Conservation (phyloP, 35 echinoderm and acorn worm species). For the Apostichopus parvimensis region DNA sequence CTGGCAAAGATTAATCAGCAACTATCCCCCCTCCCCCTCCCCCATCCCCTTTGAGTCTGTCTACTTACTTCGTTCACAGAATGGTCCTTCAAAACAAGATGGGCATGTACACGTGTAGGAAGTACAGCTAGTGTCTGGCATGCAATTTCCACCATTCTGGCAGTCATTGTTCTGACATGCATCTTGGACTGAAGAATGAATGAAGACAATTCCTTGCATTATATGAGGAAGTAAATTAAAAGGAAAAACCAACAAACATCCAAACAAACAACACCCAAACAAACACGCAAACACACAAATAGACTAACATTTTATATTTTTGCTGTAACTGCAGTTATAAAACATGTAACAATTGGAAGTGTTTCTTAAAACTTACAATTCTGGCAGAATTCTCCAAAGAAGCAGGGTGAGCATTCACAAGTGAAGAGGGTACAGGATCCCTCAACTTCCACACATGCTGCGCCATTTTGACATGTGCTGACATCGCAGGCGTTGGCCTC, state of each 20-base stretch:
- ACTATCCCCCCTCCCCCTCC: too few relatives aligned
- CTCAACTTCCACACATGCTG: constrained; percentile 22
- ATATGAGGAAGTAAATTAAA: too few relatives aligned
- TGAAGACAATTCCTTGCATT: too few relatives aligned
- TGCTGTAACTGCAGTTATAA: too few relatives aligned
- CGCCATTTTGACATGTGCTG: constrained; percentile 60
- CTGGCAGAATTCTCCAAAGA: constrained; percentile 41
- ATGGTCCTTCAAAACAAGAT: constrained; percentile 24
- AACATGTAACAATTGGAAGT: too few relatives aligned
- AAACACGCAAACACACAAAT: too few relatives aligned
- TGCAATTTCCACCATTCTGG: constrained; percentile 56
- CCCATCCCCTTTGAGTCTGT: too few relatives aligned
- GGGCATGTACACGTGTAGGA: constrained; percentile 46
- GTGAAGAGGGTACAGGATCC: constrained; percentile 55
- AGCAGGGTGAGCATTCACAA: constrained; percentile 49
- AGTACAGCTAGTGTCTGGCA: constrained; percentile 22
- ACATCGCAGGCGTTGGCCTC: constrained; percentile 32
- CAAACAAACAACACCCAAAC: too few relatives aligned
- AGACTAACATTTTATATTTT: too few relatives aligned
- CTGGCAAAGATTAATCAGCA: too few relatives aligned
- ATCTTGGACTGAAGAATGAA: constrained; percentile 44
- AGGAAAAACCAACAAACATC: too few relatives aligned
- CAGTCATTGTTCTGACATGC: constrained; percentile 62
- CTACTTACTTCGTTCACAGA: constrained; percentile 42
- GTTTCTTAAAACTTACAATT: constrained; percentile 25